Evolutionary conservation across 2,797 vertebrate genomes (phyloP).

Genomic region (Dermochelys coriacea): DNA sequence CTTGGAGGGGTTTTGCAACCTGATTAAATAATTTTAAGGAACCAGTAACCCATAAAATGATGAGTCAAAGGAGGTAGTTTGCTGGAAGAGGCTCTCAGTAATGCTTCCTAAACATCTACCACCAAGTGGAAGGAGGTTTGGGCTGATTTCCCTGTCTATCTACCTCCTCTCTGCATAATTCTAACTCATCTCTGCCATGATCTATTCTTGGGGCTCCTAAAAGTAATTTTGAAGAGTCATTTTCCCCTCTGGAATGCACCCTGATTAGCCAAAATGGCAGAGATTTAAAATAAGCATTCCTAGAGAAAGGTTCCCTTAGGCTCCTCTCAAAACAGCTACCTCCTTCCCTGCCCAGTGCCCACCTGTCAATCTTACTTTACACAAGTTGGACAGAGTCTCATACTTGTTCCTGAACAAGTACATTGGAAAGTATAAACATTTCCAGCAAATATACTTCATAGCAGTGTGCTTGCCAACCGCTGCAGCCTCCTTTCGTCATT

Average conservation of each 20-base stretch:
- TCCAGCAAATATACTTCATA: accelerated
- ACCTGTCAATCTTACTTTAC: neutral
- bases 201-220: neutral
- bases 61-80: too few species aligned
- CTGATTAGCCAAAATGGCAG: neutral
- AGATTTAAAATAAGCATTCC: too few species aligned
- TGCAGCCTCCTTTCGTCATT: neutral
- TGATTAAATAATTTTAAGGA: too few species aligned
- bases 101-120: too few species aligned
- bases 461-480: neutral
- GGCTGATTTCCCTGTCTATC: too few species aligned
- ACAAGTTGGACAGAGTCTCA: neutral
- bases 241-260: neutral
- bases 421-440: neutral
- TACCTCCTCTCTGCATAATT: too few species aligned
- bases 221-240: neutral
- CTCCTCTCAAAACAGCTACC: neutral
- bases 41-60: too few species aligned
- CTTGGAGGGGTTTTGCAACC: too few species aligned
- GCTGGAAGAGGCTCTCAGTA: too few species aligned
- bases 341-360: neutral
- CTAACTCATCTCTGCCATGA: too few species aligned
- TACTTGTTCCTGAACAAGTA: accelerated
- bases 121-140: too few species aligned
- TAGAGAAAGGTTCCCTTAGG: neutral